Evolutionary conservation across 2,797 vertebrate species (phyloP), one percentile per base, ranked within the genome.

Genomic region (Iguana delicatissima): DNA sequence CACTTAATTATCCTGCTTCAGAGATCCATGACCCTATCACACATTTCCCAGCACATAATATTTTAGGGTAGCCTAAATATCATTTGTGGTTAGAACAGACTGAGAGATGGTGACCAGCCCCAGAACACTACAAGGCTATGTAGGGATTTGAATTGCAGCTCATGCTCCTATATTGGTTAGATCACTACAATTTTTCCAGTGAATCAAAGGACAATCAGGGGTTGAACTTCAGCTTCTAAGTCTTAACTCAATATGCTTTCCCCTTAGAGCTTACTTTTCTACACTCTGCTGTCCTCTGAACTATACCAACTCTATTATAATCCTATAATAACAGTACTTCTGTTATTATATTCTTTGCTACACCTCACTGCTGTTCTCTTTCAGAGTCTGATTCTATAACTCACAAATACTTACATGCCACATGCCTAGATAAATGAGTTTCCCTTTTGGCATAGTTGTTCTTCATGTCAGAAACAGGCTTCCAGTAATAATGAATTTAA

Each of bases 381-480:
- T 94, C 91, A 95, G 73, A 64, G 42, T 84, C 89, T 93, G 82
- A 89, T 85, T 87, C 50, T 55, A 89, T 35, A 72, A 90, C 35
- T 88, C 87, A 74, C 79, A 91, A 92, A 90, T 83, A 74, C 67
- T 89, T 91, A 86, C 90, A 93, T 91, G 8, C 9, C 80, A 13
- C 38, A 84, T 91, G 67, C 80, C 85, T 88, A 90, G 88, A 92
- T 92, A 91, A 50, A 69, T 42, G 77, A 83, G 46, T 72, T 35
- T 59, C 64, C 80, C 57, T 92, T 80, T 76, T 46, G 57, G 62
- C 85, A 57, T 90, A 42, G 77, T 81, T 89, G 35, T 89, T 93
- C 74, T 89, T 89, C 1, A 0, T 80, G 46, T 89, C 81, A 83
- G 73, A 89, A 83, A 79, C 80, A 87, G 80, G 59, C 57, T 93